Base-by-base conservation (phyloP, 2,888 invertebrate species). In the Hylaea fasciaria region DNA sequence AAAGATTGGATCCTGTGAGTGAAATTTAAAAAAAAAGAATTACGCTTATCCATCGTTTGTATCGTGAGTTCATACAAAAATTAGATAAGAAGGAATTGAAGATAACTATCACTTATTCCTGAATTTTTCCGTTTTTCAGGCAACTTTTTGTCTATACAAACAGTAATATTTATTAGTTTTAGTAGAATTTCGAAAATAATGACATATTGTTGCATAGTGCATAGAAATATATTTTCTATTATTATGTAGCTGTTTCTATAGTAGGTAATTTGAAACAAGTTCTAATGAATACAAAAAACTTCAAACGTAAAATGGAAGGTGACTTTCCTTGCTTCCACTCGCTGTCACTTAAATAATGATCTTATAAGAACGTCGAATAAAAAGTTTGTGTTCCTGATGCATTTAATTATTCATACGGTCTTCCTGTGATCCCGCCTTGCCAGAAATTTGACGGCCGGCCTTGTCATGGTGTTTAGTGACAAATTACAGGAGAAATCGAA, bases 381-480 rank as follows among this genome's bases (percentile, higher is more conserved):
- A 85, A 88, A 83, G 62, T 66, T 86, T 79, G 74, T 69, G 74
- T 71, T 72, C 75, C 72, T 74, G 73, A 80, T 82, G 76, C 83
- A 86, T 82, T 91, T 89, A 89, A 89, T 88, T 91, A 91, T 91
- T 91, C 89, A 91, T 86, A 86, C 86, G 84, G 82, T 87, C 86
- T 85, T 71, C 77, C 77, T 77, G 77, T 86, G 84, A 83, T 85
- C 83, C 79, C 79, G 75, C 73, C 70, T 67, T 70, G 75, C 76
- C 70, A 80, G 82, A 83, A 77, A 85, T 85, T 80, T 70, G 73
- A 71, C 70, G 66, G 57, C 47, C 76, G 5, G 73, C 74, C 80
- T 85, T 89, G 89, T 88, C 88, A 86, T 78, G 79, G 79, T 74
- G 73, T 78, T 87, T 83, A 85, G 84, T 89, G 86, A 89, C 87